phyloP scores from a whole-genome alignment of 2,797 vertebrate genomes.

The Xenops minutus region DNA sequence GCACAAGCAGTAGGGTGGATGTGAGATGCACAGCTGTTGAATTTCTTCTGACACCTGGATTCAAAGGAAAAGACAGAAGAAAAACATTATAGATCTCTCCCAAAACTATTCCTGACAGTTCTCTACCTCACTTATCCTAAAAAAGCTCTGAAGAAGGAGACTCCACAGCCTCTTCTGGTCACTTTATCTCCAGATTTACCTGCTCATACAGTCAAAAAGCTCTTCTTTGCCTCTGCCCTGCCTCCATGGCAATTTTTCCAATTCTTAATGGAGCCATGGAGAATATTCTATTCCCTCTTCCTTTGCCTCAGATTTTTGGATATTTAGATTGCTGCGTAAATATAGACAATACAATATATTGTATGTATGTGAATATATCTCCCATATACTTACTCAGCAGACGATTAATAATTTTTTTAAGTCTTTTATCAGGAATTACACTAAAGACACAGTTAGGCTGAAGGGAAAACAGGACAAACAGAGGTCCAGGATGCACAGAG shows the following conservation, averaged over 20 bases:
- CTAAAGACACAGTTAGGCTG: background rate
- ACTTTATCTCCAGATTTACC: background rate
- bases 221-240: background rate
- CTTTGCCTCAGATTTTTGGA: background rate
- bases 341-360: background rate
- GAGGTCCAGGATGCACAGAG: background rate
- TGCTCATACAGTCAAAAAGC: background rate
- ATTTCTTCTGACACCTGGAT: constrained; percentile 25
- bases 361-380: background rate
- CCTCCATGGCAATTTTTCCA: background rate
- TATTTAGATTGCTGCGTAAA: background rate
- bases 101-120: background rate
- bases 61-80: constrained; percentile 5
- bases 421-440: background rate
- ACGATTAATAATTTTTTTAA: background rate
- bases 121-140: background rate
- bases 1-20: background rate
- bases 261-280: background rate
- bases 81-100: background rate
- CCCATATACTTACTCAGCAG: background rate
- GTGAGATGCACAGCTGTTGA: background rate
- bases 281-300: background rate
- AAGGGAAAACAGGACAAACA: background rate
- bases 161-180: background rate
- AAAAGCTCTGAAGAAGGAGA: background rate